These are phyloP conservation scores for Microtus richardsoni DNA, from an alignment of 2,113 vertebrate genomes.

Conservation along the genomic window DNA sequence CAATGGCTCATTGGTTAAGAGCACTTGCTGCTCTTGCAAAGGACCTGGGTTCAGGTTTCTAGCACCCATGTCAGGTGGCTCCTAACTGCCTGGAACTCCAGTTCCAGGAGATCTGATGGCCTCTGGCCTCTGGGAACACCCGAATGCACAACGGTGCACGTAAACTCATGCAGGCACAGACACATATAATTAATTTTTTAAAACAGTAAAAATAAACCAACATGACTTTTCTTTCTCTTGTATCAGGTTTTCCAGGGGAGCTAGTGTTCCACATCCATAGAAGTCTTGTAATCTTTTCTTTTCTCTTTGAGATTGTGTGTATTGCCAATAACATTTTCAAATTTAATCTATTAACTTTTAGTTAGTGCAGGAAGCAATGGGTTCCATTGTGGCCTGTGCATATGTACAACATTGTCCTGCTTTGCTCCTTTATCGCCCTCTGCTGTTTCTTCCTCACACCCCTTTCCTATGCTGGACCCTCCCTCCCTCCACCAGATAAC, in stretches of 20 bases:
- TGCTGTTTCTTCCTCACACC: no score
- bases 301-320: conserved; percentile 15
- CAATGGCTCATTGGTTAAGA: background rate
- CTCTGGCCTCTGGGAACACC: background rate
- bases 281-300: background rate
- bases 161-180: background rate
- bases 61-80: background rate
- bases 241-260: background rate
- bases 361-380: background rate
- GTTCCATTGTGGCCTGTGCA: background rate
- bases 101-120: background rate
- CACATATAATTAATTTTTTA: background rate
- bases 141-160: no score
- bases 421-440: background rate
- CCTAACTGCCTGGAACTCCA: background rate
- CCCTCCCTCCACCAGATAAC: no score
- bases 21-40: background rate
- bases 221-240: conserved; percentile 36
- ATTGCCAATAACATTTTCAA: background rate
- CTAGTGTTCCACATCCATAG: background rate
- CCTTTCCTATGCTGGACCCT: background rate
- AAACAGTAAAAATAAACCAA: background rate
- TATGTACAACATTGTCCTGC: background rate
- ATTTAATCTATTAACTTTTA: background rate
- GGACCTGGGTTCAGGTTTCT: background rate